These are phyloP conservation scores for Sporophila hypoxantha DNA, from an alignment of 2,113 vertebrate genomes.

Conservation along the genomic window DNA sequence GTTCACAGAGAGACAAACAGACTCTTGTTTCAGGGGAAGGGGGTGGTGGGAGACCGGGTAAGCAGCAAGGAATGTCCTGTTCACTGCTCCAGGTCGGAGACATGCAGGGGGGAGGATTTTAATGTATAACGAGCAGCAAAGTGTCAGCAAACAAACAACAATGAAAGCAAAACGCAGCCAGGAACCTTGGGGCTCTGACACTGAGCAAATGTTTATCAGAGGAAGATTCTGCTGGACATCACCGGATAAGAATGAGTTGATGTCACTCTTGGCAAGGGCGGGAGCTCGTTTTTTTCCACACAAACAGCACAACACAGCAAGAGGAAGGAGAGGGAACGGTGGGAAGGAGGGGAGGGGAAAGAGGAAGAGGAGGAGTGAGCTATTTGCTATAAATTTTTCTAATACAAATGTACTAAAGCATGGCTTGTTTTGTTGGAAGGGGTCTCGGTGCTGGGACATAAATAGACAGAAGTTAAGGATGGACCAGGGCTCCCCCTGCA, in stretches of 20 bases:
- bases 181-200: conserved; percentile 62
- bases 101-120: neutral
- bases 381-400: conserved; percentile 27
- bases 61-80: neutral
- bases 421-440: conserved; percentile 34
- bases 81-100: neutral
- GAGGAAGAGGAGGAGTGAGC: conserved; percentile 19
- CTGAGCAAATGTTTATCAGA: conserved; percentile 68
- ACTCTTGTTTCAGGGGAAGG: neutral
- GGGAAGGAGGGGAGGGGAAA: neutral
- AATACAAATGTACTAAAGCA: conserved; percentile 15
- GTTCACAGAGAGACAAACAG: neutral
- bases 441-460: conserved; percentile 17
- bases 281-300: conserved; percentile 43
- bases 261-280: conserved; percentile 72
- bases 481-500: conserved; percentile 15
- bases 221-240: conserved; percentile 67
- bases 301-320: conserved; percentile 63
- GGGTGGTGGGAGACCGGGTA: neutral
- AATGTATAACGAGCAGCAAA: neutral
- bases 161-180: conserved; percentile 43
- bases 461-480: conserved; percentile 45
- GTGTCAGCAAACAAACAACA: conserved; percentile 33
- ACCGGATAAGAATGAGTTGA: conserved; percentile 80
- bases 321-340: conserved; percentile 18